Evolutionary conservation across 2,113 vertebrate species (phyloP).

Genomic region (Ailuropoda melanoleuca): DNA sequence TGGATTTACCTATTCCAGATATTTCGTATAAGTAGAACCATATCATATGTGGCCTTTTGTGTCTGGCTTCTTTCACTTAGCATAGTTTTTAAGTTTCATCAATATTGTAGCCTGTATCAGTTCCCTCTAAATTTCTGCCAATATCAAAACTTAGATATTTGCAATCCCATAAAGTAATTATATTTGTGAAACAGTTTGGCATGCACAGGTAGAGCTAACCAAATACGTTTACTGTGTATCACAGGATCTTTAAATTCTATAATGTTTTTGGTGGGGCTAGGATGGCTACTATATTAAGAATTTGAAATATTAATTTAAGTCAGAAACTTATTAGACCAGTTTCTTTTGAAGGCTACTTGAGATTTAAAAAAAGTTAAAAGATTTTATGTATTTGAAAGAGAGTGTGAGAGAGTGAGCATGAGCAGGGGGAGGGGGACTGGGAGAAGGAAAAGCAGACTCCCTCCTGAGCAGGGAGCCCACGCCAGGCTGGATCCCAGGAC

Average conservation of each 20-base stretch:
- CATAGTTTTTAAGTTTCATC: neutral
- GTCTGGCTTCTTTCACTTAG: neutral
- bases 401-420: neutral
- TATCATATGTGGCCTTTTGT: neutral
- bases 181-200: slow-evolving; percentile 37
- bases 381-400: neutral
- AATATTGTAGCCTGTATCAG: neutral
- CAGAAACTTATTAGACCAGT: slow-evolving; percentile 16
- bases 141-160: slow-evolving; percentile 17
- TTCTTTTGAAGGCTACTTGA: slow-evolving; percentile 10
- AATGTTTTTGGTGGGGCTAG: neutral
- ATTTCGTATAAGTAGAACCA: neutral
- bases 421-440: neutral
- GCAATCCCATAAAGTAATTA: neutral
- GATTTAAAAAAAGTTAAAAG: neutral
- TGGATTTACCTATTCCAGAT: neutral
- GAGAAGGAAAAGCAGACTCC: neutral
- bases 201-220: neutral
- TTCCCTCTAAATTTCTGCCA: slow-evolving; percentile 40
- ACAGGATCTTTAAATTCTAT: slow-evolving; percentile 21
- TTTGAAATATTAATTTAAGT: neutral
- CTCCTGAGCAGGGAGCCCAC: neutral
- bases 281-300: neutral
- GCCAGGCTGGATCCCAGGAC: neutral
- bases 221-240: neutral